phyloP scores from a whole-genome alignment of 2,113 vertebrate species.

The Cisticola juncidis region DNA sequence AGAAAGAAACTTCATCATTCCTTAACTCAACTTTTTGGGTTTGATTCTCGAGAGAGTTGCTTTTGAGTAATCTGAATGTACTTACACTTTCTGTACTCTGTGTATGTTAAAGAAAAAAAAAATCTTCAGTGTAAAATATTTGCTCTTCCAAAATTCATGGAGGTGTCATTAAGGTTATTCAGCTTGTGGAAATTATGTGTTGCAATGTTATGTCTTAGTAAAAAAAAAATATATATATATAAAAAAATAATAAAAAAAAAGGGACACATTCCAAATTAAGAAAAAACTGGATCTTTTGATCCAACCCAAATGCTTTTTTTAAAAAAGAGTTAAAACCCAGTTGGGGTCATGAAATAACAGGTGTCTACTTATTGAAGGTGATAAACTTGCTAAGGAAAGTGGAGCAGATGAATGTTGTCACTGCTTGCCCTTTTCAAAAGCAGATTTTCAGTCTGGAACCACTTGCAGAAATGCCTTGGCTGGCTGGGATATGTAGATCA shows the following conservation, averaged over 20 bases:
- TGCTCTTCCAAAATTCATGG: conserved; percentile 38
- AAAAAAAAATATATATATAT: background rate
- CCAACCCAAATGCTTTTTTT: background rate
- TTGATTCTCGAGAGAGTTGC: background rate
- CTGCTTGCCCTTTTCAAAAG: background rate
- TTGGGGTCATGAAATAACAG: background rate
- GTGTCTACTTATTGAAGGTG: background rate
- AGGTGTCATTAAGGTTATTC: conserved; percentile 51
- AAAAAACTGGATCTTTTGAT: background rate
- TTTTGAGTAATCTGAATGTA: background rate
- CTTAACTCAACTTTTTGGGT: background rate
- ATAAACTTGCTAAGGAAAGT: background rate
- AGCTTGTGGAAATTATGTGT: conserved; percentile 40
- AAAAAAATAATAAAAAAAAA: background rate
- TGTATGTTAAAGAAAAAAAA: background rate
- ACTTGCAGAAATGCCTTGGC: background rate
- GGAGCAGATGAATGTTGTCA: background rate
- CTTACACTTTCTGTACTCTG: background rate
- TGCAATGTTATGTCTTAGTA: background rate
- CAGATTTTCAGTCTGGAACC: background rate
- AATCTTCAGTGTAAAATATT: conserved; percentile 1
- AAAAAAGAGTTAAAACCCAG: background rate
- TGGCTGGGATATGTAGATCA: background rate
- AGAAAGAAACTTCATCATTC: background rate
- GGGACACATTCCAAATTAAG: background rate